These are phyloP conservation scores for Ditula angustiorana DNA, from an alignment of 2,888 invertebrate genomes.

Conservation along the genomic window DNA sequence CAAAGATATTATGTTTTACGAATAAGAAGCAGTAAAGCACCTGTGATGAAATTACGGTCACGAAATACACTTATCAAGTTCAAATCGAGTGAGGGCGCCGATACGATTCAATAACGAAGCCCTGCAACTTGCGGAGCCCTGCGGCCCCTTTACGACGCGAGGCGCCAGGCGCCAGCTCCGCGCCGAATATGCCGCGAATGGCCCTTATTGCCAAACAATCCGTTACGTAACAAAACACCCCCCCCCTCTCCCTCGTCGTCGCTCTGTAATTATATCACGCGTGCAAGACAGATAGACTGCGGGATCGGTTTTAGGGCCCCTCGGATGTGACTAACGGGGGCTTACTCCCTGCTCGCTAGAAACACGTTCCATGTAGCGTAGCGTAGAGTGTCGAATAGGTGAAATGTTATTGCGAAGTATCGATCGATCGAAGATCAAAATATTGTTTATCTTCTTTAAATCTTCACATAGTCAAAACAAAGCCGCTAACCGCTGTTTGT, in stretches of 20 bases:
- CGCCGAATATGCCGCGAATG: neutral
- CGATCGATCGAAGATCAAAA: too few species aligned
- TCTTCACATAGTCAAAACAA: too few species aligned
- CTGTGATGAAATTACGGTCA: neutral
- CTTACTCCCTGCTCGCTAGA: neutral
- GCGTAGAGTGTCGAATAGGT: neutral
- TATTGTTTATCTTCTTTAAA: too few species aligned
- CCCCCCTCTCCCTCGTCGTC: neutral
- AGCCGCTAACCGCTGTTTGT: too few species aligned
- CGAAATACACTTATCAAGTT: neutral
- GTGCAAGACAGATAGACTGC: constrained; percentile 25
- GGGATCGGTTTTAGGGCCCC: constrained; percentile 23
- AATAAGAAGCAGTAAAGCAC: too few species aligned
- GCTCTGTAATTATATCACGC: constrained; percentile 34
- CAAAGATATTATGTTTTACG: too few species aligned
- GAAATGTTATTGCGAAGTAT: neutral
- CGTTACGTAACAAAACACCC: constrained; percentile 13
- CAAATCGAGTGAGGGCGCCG: neutral
- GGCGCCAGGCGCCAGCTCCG: too few species aligned
- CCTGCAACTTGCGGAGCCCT: neutral
- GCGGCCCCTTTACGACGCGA: too few species aligned
- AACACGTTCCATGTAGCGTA: neutral
- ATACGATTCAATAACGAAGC: constrained; percentile 7
- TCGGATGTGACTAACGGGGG: neutral
- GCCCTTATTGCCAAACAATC: constrained; percentile 9